phyloP scores from a whole-genome alignment of 2,888 invertebrate species.

The Catonia carolina region DNA sequence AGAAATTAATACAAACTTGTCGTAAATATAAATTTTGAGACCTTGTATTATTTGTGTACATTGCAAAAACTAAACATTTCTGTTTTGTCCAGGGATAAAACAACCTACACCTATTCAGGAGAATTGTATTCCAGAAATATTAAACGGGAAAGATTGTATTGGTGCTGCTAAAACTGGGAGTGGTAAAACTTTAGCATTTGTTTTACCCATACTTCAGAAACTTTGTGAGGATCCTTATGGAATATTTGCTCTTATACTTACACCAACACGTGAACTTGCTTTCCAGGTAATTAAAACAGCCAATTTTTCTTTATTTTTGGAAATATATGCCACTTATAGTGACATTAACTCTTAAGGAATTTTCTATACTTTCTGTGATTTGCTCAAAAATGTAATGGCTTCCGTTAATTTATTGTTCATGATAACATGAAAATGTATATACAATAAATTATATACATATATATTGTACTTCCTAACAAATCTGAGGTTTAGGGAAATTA shows the following conservation, averaged over 20 bases:
- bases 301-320: neutral
- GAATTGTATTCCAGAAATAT: conserved; percentile 70
- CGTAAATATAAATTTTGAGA: neutral
- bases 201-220: conserved; percentile 85
- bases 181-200: conserved; percentile 97
- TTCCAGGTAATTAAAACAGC: conserved; percentile 54
- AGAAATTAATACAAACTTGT: too few relatives aligned
- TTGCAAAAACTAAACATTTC: conserved; percentile 10
- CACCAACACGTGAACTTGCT: conserved; percentile 90
- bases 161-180: conserved; percentile 97
- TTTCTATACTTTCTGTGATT: too few relatives aligned
- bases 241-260: conserved; percentile 88
- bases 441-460: too few relatives aligned
- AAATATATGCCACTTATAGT: too few relatives aligned
- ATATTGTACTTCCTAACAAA: too few relatives aligned
- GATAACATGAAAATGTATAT: conserved; percentile 10
- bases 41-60: conserved; percentile 1
- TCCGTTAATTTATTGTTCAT: conserved; percentile 5
- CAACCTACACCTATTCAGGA: conserved; percentile 75
- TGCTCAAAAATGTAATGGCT: too few relatives aligned
- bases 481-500: too few relatives aligned
- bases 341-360: too few relatives aligned
- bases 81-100: conserved; percentile 56
- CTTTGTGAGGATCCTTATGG: conserved; percentile 92
- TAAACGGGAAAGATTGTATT: conserved; percentile 79